A percentile compares a stretch with the other conserved stretches of the same genome.
Evolutionary conservation across 23 tunicate species (phyloP).

Genomic region (Halocynthia roretzi): DNA sequence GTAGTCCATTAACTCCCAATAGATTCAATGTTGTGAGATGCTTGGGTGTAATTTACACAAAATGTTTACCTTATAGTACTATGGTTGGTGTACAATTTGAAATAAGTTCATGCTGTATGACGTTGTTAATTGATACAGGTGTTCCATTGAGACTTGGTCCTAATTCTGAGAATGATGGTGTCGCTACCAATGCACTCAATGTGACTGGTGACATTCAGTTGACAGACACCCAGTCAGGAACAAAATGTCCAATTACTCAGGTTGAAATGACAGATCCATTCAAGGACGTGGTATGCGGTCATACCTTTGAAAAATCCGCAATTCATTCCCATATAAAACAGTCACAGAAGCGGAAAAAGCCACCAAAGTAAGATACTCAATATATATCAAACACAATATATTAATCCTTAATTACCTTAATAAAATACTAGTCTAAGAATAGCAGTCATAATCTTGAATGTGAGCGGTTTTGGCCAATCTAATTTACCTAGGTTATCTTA

Average conservation of each 20-base stretch:
- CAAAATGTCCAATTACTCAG: conserved; percentile 24
- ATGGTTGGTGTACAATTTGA: no score
- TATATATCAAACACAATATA: not conserved
- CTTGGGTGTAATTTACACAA: no score
- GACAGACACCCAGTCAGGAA: conserved; percentile 16
- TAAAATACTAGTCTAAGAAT: no score
- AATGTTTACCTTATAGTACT: no score
- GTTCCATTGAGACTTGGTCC: conserved; percentile 14
- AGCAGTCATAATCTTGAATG: no score
- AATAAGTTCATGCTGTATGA: no score
- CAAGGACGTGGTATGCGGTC: conserved; percentile 41
- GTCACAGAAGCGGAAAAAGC: conserved; percentile 25
- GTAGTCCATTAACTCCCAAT: no score
- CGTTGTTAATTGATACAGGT: not conserved
- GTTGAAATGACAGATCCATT: conserved; percentile 57
- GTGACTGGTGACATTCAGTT: conserved; percentile 6
- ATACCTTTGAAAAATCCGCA: conserved; percentile 65
- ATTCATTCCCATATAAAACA: conserved; percentile 45
- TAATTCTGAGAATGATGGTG: not conserved
- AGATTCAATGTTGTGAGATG: no score
- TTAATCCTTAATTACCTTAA: not conserved
- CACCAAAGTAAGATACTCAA: conserved; percentile 30
- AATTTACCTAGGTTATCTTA: no score
- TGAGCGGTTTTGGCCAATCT: no score
- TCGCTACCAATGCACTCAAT: not conserved